A percentile compares a stretch with the other conserved stretches of the same genome.
Conservation (phyloP, 2,797 vertebrate genomes). For the Propithecus perrieri region DNA sequence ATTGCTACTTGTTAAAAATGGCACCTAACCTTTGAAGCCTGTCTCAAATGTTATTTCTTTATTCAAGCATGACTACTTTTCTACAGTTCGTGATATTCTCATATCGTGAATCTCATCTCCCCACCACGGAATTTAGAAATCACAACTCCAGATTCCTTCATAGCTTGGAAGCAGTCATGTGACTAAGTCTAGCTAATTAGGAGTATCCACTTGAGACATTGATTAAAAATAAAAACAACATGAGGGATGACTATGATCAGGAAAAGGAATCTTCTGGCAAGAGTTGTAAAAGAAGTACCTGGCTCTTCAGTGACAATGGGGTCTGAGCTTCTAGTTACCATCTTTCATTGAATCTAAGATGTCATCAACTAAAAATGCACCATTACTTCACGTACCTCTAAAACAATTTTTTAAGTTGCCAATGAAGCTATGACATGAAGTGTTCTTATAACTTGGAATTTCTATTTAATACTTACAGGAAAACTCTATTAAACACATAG, state of each 20-base stretch:
- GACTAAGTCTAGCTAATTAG: neutral
- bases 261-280: neutral
- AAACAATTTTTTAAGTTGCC: neutral
- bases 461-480: neutral
- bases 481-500: neutral
- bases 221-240: neutral
- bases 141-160: neutral
- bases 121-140: neutral
- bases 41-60: neutral
- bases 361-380: neutral
- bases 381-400: neutral
- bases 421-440: neutral
- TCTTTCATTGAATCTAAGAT: neutral
- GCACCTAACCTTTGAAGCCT: neutral
- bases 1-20: neutral
- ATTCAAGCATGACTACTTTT: neutral
- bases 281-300: neutral
- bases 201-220: neutral
- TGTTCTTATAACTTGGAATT: neutral
- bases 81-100: neutral
- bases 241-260: neutral
- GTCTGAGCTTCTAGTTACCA: neutral
- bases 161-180: neutral
- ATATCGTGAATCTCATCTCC: neutral
- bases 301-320: neutral